These are phyloP conservation scores for Sphenopsis melanotis DNA, from an alignment of 2,797 vertebrate species.

Conservation along the genomic window DNA sequence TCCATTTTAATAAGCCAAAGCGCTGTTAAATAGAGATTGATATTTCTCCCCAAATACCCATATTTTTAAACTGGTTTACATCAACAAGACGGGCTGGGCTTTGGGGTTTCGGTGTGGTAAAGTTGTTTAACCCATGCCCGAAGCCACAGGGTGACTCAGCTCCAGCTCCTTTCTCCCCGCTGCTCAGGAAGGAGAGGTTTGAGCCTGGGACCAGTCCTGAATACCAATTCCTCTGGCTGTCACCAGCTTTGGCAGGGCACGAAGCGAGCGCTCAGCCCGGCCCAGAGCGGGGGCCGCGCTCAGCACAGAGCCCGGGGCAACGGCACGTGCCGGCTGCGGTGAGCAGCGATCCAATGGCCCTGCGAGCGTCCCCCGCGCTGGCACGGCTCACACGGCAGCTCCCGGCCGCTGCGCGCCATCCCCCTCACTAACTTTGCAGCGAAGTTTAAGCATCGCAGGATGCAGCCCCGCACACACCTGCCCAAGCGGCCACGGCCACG, in stretches of 20 bases:
- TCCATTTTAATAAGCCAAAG: slow-evolving; percentile 54
- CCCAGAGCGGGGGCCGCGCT: not conserved
- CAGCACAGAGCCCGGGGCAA: not conserved
- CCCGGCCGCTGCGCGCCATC: not conserved
- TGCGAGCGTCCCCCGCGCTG: fast-evolving
- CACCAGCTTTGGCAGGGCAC: not conserved
- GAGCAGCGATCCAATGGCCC: fast-evolving
- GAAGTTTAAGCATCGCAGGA: not conserved
- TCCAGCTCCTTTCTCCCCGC: not conserved
- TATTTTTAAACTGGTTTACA: slow-evolving; percentile 7
- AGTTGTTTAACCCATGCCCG: not conserved
- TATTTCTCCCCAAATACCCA: slow-evolving; percentile 52
- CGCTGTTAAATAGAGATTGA: slow-evolving; percentile 52
- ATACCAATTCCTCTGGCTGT: not conserved
- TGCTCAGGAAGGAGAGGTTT: not conserved
- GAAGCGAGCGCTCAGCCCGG: not conserved
- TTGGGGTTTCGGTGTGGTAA: not conserved
- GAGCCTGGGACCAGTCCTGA: not conserved
- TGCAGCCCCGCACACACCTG: not conserved
- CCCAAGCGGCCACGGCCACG: not conserved
- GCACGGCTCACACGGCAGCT: fast-evolving
- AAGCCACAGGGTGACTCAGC: not conserved
- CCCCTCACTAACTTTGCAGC: not conserved
- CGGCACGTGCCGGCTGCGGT: not conserved
- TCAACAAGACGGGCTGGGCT: not conserved